phyloP scores from a whole-genome alignment of 2,797 vertebrate genomes.

The Chelonia mydas region DNA sequence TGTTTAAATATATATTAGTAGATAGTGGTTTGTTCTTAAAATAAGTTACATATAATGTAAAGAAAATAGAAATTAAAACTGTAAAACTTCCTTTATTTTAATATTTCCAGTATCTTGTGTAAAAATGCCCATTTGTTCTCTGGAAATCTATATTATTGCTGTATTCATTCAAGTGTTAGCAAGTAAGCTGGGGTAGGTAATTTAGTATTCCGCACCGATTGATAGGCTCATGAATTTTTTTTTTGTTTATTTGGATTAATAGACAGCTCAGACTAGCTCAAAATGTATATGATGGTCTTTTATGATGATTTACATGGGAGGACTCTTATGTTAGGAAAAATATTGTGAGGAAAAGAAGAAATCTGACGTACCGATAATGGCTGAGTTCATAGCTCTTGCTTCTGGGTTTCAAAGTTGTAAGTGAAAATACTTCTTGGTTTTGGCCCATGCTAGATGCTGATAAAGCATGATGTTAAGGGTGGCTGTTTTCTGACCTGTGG shows the following conservation, averaged over 20 bases:
- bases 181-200: neutral
- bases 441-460: neutral
- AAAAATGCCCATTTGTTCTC: neutral
- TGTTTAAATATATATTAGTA: neutral
- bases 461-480: neutral
- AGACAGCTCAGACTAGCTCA: neutral
- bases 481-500: neutral
- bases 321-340: neutral
- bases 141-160: neutral
- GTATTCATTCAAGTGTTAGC: neutral
- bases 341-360: neutral
- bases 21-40: neutral
- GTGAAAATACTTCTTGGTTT: neutral
- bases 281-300: neutral
- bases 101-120: neutral
- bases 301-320: neutral
- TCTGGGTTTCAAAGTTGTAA: neutral
- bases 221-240: neutral
- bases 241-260: neutral
- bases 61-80: neutral
- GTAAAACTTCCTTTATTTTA: neutral
- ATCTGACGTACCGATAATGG: neutral
- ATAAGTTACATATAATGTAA: neutral
- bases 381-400: neutral
- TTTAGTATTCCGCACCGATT: neutral